Base-by-base conservation (phyloP, 2,888 invertebrate species). In the Epinotia ramella region DNA sequence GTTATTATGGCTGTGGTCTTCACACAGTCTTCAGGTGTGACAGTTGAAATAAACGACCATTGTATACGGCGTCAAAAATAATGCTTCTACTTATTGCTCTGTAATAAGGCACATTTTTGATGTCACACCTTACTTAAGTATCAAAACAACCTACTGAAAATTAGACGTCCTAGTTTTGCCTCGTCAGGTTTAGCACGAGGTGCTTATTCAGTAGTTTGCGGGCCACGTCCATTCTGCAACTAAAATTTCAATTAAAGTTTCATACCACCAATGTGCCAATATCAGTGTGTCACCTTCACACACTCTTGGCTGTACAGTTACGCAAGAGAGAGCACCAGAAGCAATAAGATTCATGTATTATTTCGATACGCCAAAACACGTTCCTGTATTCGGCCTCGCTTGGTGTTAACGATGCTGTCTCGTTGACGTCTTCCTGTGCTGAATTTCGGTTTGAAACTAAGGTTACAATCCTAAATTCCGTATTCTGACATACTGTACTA, bases 311-410 rank as follows among this genome's bases (percentile, higher is more conserved):
- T 46, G 46, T 3, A 1, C 7, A 53, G n/a, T n/a, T 53, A n/a
- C 53, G 53, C 53, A 53, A 53, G 6, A 16, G 53, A 53, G 53
- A 53, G 53, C 53, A n/a, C 3, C 2, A n/a, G n/a, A n/a, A n/a
- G n/a, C n/a, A 53, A 53, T 6, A 53, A 13, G 13, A 7, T n/a
- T 53, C 53, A n/a, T 13, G 6, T 53, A 53, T n/a, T 1, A 53
- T 13, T n/a, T 53, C n/a, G n/a, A 53, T 53, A 53, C n/a, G 7
- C n/a, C 53, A 53, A n/a, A 49, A n/a, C n/a, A 1, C n/a, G 53
- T 53, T 53, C n/a, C n/a, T 53, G n/a, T 53, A n/a, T 53, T 53
- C n/a, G 53, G 53, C 53, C 53, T 53, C 53, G 53, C 53, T 53
- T 53, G 53, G 5, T 53, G 53, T 53, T 53, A 53, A 53, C 53